These are phyloP conservation scores for Melanerpes formicivorus DNA, from an alignment of 2,113 vertebrate genomes.

Conservation along the genomic window DNA sequence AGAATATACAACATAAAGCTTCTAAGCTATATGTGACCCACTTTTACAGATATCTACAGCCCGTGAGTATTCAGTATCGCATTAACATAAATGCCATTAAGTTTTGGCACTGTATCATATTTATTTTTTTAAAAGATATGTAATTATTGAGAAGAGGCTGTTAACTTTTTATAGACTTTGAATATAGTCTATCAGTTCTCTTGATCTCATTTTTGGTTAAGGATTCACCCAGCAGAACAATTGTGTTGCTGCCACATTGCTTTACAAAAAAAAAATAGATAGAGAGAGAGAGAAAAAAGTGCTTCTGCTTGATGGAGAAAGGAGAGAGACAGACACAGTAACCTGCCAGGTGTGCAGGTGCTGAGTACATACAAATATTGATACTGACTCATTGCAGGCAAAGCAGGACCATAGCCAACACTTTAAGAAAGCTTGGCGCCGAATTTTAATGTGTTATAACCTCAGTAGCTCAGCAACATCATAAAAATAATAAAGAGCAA, in stretches of 20 bases:
- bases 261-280: not conserved
- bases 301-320: not conserved
- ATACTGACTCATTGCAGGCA: fast-evolving
- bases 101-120: constrained; percentile 39
- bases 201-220: not conserved
- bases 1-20: not conserved
- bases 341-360: not conserved
- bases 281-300: not conserved
- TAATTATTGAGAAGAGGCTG: constrained; percentile 64
- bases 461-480: constrained; percentile 46
- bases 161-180: constrained; percentile 70
- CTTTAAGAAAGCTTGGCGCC: not conserved
- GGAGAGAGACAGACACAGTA: not conserved
- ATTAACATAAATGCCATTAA: constrained; percentile 63
- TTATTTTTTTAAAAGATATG: constrained; percentile 68
- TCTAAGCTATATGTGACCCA: constrained; percentile 18
- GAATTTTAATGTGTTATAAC: constrained; percentile 15
- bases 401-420: not conserved
- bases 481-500: constrained; percentile 68
- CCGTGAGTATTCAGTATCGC: not conserved
- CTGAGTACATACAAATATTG: not conserved
- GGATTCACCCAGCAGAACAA: not conserved
- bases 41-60: not conserved
- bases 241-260: not conserved
- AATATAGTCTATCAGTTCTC: constrained; percentile 18